Evolutionary conservation across 2,888 invertebrate genomes (phyloP), one percentile per base, ranked within the genome.

Genomic region (Steinernema hermaphroditum): DNA sequence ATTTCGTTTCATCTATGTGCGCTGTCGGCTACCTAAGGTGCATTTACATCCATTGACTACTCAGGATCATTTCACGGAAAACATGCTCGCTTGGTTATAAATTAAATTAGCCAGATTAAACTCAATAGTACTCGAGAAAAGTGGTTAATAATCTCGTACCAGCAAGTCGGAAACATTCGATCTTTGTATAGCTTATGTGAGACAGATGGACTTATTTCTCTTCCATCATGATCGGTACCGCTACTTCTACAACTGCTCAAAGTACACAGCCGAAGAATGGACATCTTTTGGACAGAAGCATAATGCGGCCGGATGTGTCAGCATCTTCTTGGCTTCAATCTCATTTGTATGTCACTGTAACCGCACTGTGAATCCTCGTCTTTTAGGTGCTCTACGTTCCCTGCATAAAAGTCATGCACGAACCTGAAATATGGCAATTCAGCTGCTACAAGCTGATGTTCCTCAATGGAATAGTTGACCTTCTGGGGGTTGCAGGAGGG

Each of bases 381-480:
- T 68, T 46, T 37, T 24, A 43, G 69, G 1, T 41, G 22, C 22
- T 41, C 41, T 69, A 69, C 24, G 1, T 69, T n/a, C 69, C 69
- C 0, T 69, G 69, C 22, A 14, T 22, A 4, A 44, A 43, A 43
- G 22, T 22, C 22, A 69, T 69, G 69, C 41, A 24, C 12, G 14
- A 41, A 22, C 69, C 69, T 1, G n/a, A 69, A 69, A 14, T 69
- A 1, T 44, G 41, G 69, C 1, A 41, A 4, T 22, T 24, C 43
- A 2, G 4, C 27, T 75, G 73, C 43, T 75, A 77, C 43, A 71
- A 76, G 69, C 44, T 76, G 41, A 76, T 76, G 76, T 77, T 76
- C 44, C 74, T 68, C n/a, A 76, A 77, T 29, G 74, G 54, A 22
- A 44, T 75, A 24, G 29, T 71, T 24, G 75, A 75, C 50, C 41